These are phyloP conservation scores for Morone saxatilis DNA, from an alignment of 2,113 vertebrate species.

Conservation along the genomic window DNA sequence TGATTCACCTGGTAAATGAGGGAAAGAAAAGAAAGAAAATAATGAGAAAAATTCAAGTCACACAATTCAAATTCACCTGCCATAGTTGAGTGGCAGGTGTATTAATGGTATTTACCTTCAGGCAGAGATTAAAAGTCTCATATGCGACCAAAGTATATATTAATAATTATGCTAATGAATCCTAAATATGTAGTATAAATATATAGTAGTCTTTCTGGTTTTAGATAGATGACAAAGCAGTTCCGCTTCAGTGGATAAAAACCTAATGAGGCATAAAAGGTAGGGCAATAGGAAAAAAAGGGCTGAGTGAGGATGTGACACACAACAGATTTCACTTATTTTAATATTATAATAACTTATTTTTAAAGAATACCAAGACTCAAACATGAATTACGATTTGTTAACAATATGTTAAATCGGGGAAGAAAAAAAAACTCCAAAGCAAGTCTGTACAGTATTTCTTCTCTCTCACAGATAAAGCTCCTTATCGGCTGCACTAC, in stretches of 20 bases:
- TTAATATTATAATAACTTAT: neutral
- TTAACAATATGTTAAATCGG: neutral
- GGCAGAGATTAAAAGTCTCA: conserved; percentile 9
- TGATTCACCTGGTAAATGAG: conserved; percentile 78
- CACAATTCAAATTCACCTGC: too few relatives aligned
- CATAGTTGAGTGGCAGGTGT: neutral
- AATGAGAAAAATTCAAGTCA: neutral
- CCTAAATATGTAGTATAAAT: neutral
- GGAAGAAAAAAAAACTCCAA: neutral
- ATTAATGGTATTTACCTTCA: neutral
- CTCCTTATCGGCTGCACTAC: conserved; percentile 38
- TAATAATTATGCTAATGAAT: conserved; percentile 6
- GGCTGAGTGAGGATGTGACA: neutral
- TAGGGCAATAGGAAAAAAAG: neutral
- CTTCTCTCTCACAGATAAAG: conserved; percentile 16
- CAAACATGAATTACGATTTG: neutral
- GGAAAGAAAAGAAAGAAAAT: neutral
- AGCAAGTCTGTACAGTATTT: conserved; percentile 26
- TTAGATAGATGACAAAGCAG: neutral
- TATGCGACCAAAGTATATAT: neutral
- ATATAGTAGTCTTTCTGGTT: neutral
- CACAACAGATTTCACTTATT: neutral
- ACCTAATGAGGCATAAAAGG: neutral
- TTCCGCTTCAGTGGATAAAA: neutral
- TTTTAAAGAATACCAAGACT: neutral